Evolutionary conservation across 92 coral and sea anemone genomes (phyloP), one percentile per base, ranked within the genome.

Genomic region (Phymanthus crucifer): DNA sequence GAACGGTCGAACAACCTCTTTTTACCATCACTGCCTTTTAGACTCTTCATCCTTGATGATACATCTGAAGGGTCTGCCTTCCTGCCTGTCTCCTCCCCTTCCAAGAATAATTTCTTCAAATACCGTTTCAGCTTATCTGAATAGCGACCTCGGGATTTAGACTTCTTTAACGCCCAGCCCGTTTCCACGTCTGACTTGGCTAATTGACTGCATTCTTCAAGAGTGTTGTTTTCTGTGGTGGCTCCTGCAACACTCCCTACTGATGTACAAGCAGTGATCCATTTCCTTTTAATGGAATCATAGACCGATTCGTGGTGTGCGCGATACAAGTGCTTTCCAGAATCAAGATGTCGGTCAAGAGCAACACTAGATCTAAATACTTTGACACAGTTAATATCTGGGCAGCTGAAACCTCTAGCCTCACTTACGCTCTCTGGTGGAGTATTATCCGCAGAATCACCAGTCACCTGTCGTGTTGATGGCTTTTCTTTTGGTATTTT

Each of bases 111-210:
- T 33, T 82, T 72, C 40, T 32, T 23, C 24, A 86, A 40, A 82
- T 52, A 86, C 36, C 31, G 40, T 43, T 76, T 81, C 76, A 68
- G 77, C 4, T 75, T 13, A 3, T 75, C 66, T 32, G 86, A 69
- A 47, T 38, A 73, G 19, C 37, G 77, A 27, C 40, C 76, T 24
- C 56, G 52, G 26, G 19, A 45, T 31, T 37, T 81, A 36, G 73
- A 52, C 81, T 82, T 81, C 54, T 81, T 81, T 6, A 86, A 58
- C 6, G 89, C 83, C 82, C 89, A 79, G 46, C 88, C 89, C 73
- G 40, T 75, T 77, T 88, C 83, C 68, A 77, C 43, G n/a, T 34
- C 37, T 12, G 83, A n/a, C 17, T 64, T 54, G 34, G 24, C 33
- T 33, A 6, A 29, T 21, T 76, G 52, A 34, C 58, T 31, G 32